Base-by-base conservation (phyloP, 2,113 vertebrate species). In the Notiomystis cincta region DNA sequence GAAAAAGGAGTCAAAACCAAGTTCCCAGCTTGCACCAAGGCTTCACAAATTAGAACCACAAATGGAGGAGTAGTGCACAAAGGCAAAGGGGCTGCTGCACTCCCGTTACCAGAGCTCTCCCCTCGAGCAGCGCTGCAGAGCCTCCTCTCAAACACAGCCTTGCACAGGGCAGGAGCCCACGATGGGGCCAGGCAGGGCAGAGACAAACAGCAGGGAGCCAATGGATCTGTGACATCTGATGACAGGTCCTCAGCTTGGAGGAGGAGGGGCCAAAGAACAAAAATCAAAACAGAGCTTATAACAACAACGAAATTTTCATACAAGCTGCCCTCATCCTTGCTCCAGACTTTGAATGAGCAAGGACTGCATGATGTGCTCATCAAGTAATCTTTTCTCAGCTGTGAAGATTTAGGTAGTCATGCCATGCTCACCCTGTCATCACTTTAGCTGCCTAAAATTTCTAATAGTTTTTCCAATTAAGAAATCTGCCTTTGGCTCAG, bases 291-390 rank as follows among this genome's bases (percentile, higher is more conserved):
- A 6, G 60, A 84, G 35, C 9, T 31, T 2, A 0, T 31, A 38
- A 31, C 8, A 79, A 31, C 24, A 70, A 25, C 7, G 38, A 65
- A 33, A 56, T n/a, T 28, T 44, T 25, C 22, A 51, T 23, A 11
- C 15, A 33, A 54, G 13, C 38, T 78, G 35, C 47, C 13, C 9
- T 60, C 8, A 4, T 14, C 44, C 48, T 35, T 31, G 22, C 51
- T 24, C 25, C 44, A 54, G 72, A 27, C 47, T 31, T 33, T 27
- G 69, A 77, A 47, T 9, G 16, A 78, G 51, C 3, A 5, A 87
- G 30, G 38, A 31, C 24, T 51, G 30, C 51, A 33, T 0, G 0
- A n/a, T 0, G 10, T 0, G 8, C 73, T 71, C 13, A 1, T 15
- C 40, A 77, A 33, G 33, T 33, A 42, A 44, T 56, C 47, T 76